phyloP scores from a whole-genome alignment of 2,888 invertebrate species.

The Trissolcus brochymenae region DNA sequence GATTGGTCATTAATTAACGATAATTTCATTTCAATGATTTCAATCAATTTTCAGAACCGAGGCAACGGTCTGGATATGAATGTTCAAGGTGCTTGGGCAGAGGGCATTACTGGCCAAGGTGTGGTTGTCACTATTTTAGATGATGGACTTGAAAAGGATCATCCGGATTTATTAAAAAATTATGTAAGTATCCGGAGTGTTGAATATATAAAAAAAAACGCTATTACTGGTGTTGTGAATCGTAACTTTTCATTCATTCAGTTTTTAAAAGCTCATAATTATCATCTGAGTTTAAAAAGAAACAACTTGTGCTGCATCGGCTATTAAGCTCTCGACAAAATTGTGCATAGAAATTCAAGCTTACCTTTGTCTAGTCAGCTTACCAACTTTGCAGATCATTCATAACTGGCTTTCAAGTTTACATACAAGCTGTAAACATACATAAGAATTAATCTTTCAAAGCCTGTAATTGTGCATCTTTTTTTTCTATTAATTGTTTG shows the following conservation, averaged over 20 bases:
- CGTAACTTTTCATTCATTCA: too few relatives aligned
- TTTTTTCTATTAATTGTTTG: too few relatives aligned
- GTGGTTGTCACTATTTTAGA: conserved; percentile 98
- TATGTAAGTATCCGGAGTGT: conserved; percentile 84
- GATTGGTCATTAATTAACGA: neutral
- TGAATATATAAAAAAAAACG: neutral
- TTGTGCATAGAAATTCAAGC: too few relatives aligned
- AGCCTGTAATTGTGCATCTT: too few relatives aligned
- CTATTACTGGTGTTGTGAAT: neutral
- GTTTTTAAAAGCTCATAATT: too few relatives aligned
- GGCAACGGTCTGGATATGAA: conserved; percentile 97
- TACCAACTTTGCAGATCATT: too few relatives aligned
- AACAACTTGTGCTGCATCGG: neutral
- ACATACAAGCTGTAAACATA: too few relatives aligned
- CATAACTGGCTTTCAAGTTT: too few relatives aligned
- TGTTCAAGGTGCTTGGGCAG: conserved; percentile 95
- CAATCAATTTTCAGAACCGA: conserved; percentile 83
- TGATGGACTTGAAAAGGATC: conserved; percentile 96
- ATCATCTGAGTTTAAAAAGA: too few relatives aligned
- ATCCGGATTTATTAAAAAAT: conserved; percentile 93
- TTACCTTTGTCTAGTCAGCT: too few relatives aligned
- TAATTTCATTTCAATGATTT: neutral
- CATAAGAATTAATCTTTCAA: too few relatives aligned
- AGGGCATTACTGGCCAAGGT: conserved; percentile 94
- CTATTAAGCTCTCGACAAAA: conserved; percentile 6